Base-by-base conservation (phyloP, 2,888 invertebrate genomes). In the Drosophila cyrtoloma region DNA sequence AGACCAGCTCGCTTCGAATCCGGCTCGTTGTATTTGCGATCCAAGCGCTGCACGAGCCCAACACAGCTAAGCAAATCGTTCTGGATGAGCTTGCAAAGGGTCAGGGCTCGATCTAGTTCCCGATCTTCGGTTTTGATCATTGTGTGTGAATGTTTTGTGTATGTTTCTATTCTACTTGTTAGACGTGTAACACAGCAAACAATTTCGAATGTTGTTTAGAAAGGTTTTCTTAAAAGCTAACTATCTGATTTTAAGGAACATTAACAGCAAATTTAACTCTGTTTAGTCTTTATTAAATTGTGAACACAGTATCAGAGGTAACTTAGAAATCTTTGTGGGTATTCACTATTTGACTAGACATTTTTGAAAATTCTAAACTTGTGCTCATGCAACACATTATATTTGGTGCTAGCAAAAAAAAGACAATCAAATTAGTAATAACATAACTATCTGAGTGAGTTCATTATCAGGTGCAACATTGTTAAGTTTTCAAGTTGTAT, bases 91-190 rank as follows among this genome's bases (percentile, higher is more conserved):
- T 52, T 30, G 57, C 85, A 86, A 4, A 84, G 71, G 7, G 53
- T 33, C 56, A 89, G 65, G 22, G 87, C 85, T 7, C 75, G 57
- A 42, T 89, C 87, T 16, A 85, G 66, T 42, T 84, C 72, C 32
- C 35, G 55, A 51, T 61, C 57, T 60, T 84, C 84, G 12, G 57
- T 64, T 33, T 67, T 56, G 37, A 66, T 72, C 82, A 81, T 79
- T 59, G 52, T 77, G 47, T 37, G 32, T 51, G 22, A 53, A 39
- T 71, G 62, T 60, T 56, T 56, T 63, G 59, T 69, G 77, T 81
- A 47, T 57, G 62, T 72, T 81, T 53, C 5, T 52, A 58, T 51
- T 69, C 30, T 53, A 62, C 59, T 68, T 59, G 26, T 59, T 42
- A 6, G 32, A 65, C 53, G 63, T 79, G 62, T 79, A 32, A 56